Evolutionary conservation across 2,797 vertebrate genomes (phyloP), one percentile per base, ranked within the genome.

Genomic region (Enteromius mattozi): DNA sequence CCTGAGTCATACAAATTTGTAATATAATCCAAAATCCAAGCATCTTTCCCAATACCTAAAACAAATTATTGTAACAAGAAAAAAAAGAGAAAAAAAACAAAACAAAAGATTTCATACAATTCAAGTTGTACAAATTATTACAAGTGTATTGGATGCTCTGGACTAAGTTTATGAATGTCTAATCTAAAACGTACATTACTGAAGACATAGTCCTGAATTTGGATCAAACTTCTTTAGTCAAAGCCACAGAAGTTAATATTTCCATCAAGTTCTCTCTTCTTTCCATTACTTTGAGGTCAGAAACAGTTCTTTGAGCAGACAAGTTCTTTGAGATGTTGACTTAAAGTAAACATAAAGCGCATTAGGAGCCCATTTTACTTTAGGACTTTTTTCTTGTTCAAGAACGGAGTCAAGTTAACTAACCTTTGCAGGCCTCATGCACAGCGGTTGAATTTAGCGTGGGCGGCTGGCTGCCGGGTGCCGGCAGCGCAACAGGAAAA

Each of bases 401-500:
- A 17, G 33, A 35, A 54, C 3, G 7, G 14, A 27, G 16, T 77
- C 33, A 42, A 40, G 33, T 59, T 24, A n/a, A 77, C 75, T 37
- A 59, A 45, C 13, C 76, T 42, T 61, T 61, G n/a, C 30, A 37
- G 63, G 65, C 21, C 7, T 8, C 47, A 37, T 17, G 13, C 65
- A 54, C 47, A 70, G 65, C 24, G 33, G 65, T n/a, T 80, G 30
- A 47, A 54, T 80, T 70, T 69, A 24, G 66, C 13, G 45, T 80
- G 47, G 65, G 47, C 1, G 47, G 30, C 30, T 81, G 21, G n/a
- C 33, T 69, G 47, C 8, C 0, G 13, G 27, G 7, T 21, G 9
- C 45, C 51, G 16, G 27, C 14, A n/a, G 59, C 0, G 16, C 59
- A 78, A 81, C 37, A 71, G 65, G 45, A 83, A 12, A 70, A 83